Conservation (phyloP, 2,888 invertebrate species). For the Polyommatus icarus region DNA sequence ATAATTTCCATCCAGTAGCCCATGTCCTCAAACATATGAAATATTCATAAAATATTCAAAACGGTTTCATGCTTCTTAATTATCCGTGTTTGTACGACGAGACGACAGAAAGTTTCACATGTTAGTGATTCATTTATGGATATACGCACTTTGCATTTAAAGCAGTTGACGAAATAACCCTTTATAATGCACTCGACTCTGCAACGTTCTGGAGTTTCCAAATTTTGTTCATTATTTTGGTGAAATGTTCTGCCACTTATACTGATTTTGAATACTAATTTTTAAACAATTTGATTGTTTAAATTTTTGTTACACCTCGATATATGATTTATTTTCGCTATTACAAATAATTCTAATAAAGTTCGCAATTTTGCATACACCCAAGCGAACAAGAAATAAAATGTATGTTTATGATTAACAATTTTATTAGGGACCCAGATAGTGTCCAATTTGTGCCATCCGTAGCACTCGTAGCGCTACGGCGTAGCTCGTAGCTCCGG, state of each 20-base stretch:
- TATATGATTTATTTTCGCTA: background rate
- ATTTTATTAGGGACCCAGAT: conserved; percentile 21
- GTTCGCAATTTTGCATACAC: background rate
- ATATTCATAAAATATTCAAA: conserved; percentile 78
- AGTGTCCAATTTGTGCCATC: conserved; percentile 26
- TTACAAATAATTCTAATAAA: background rate
- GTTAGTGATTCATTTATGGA: conserved; percentile 48
- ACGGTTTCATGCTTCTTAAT: conserved; percentile 77
- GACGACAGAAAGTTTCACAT: conserved; percentile 61
- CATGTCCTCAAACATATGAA: conserved; percentile 76
- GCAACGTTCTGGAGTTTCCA: background rate
- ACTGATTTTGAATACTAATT: too few relatives aligned
- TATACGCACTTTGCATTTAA: conserved; percentile 43
- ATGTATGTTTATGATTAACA: conserved; percentile 7
- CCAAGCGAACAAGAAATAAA: background rate
- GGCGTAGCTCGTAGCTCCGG: conserved; percentile 40
- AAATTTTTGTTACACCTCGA: background rate
- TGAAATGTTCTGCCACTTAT: background rate
- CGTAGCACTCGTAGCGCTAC: conserved; percentile 26
- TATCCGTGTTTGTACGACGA: conserved; percentile 71
- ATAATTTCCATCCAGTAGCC: conserved; percentile 71
- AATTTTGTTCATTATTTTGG: background rate
- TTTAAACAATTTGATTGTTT: too few relatives aligned
- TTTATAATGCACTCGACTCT: conserved; percentile 36
- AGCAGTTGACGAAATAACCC: conserved; percentile 38